Evolutionary conservation across 2,113 vertebrate species (phyloP).

Genomic region (Mustela nigripes): DNA sequence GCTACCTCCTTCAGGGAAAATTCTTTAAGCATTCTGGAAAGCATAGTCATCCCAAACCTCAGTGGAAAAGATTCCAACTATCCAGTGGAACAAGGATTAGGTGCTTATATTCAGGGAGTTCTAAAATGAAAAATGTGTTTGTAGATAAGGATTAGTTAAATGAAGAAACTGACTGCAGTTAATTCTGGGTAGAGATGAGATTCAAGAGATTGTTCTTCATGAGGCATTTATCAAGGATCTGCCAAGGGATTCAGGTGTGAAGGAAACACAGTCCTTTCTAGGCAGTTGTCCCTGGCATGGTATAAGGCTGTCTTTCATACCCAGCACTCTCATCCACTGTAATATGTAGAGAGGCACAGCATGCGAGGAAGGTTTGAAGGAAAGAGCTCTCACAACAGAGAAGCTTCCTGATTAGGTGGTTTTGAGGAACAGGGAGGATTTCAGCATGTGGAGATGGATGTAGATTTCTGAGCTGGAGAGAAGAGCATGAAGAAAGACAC

Average conservation of each 20-base stretch:
- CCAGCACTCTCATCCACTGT: neutral
- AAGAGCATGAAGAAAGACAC: neutral
- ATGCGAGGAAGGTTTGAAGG: neutral
- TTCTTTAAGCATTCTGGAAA: constrained; percentile 34
- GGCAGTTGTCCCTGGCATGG: neutral
- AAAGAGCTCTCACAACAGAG: neutral
- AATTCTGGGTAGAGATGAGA: neutral
- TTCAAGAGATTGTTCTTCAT: neutral
- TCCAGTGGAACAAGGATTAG: neutral
- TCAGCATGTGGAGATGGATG: neutral
- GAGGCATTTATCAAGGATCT: neutral
- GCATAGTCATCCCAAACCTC: neutral
- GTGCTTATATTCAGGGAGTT: neutral
- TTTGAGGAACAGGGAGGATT: neutral
- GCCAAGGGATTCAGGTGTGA: neutral
- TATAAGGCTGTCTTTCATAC: neutral
- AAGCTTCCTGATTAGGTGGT: neutral
- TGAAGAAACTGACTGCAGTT: neutral
- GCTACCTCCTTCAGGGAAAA: neutral
- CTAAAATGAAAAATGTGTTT: constrained; percentile 32
- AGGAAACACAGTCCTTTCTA: neutral
- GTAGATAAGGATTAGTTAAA: neutral
- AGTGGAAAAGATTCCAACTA: neutral
- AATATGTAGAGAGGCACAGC: neutral
- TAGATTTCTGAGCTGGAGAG: neutral